These are phyloP conservation scores for Drosophila subobscura DNA, from an alignment of 1,140 invertebrate genomes.

Conservation along the genomic window DNA sequence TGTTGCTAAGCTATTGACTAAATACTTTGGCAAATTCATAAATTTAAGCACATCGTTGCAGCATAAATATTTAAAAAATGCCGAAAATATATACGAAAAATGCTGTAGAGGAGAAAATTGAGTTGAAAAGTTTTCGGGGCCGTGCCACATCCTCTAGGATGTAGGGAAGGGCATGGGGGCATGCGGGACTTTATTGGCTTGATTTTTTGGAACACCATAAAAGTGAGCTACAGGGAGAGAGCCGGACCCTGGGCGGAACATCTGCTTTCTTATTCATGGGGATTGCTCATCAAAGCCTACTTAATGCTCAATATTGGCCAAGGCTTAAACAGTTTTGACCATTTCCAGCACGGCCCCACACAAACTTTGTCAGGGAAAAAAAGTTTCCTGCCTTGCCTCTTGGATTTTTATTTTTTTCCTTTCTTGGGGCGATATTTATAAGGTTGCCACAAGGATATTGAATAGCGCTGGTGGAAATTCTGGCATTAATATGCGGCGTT, in stretches of 20 bases:
- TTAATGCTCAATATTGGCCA: slow-evolving; percentile 74
- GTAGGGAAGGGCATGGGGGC: slow-evolving; percentile 9
- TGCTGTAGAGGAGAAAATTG: slow-evolving; percentile 55
- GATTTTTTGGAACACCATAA: slow-evolving; percentile 65
- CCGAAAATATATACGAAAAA: slow-evolving; percentile 41
- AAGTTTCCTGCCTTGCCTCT: slow-evolving; percentile 16
- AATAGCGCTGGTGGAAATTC: slow-evolving; percentile 45
- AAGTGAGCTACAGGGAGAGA: slow-evolving; percentile 2
- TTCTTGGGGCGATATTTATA: slow-evolving; percentile 41
- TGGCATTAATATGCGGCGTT: slow-evolving; percentile 68
- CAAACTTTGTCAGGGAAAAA: slow-evolving; percentile 28
- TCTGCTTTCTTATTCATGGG: slow-evolving; percentile 75
- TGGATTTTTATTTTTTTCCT: slow-evolving; percentile 39
- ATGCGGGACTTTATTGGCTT: slow-evolving; percentile 63
- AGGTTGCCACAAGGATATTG: slow-evolving; percentile 61
- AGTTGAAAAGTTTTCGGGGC: slow-evolving; percentile 65
- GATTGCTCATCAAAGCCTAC: slow-evolving; percentile 74
- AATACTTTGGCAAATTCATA: slow-evolving; percentile 81
- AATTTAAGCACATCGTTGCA: slow-evolving; percentile 68
- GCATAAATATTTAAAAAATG: slow-evolving; percentile 77
- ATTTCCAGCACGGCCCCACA: slow-evolving; percentile 30
- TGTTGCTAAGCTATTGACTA: slow-evolving; percentile 73
- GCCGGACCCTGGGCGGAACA: slow-evolving; percentile 10
- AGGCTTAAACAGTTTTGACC: slow-evolving; percentile 74
- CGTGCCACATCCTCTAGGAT: too few relatives aligned